Evolutionary conservation across 2,888 invertebrate species (phyloP).

Genomic region (Drosophila borborema): DNA sequence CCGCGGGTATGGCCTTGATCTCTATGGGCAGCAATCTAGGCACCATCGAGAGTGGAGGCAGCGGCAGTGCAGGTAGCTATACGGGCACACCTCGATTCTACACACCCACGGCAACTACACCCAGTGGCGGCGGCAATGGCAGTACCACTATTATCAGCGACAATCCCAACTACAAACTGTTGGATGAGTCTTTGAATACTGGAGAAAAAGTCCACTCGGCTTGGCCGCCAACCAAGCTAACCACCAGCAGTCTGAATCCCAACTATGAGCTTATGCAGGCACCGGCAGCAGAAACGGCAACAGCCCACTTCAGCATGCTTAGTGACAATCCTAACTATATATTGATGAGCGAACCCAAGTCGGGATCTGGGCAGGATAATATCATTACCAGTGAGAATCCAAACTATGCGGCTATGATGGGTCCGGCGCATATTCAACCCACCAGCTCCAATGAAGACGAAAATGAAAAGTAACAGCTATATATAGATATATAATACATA

Average conservation of each 20-base stretch:
- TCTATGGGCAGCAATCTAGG: conserved; percentile 60
- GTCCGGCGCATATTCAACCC: conserved; percentile 25
- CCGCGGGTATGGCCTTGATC: conserved; percentile 65
- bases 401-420: conserved; percentile 66
- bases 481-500: background rate
- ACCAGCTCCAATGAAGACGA: conserved; percentile 61
- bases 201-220: conserved; percentile 25
- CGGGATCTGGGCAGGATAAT: conserved; percentile 2
- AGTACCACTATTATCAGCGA: conserved; percentile 62
- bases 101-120: conserved; percentile 62
- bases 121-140: conserved; percentile 42
- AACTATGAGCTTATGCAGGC: conserved; percentile 78
- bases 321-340: conserved; percentile 74
- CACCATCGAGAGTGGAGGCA: conserved; percentile 76
- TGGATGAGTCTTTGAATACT: conserved; percentile 74
- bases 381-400: conserved; percentile 65
- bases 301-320: conserved; percentile 19
- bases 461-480: conserved; percentile 22
- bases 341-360: conserved; percentile 71
- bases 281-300: conserved; percentile 12
- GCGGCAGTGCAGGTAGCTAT: conserved; percentile 81
- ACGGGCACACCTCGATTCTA: conserved; percentile 75
- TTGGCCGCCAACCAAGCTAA: conserved; percentile 46
- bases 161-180: conserved; percentile 81
- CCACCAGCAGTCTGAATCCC: conserved; percentile 72